These are phyloP conservation scores for Muraenolepis orangiensis DNA, from an alignment of 2,797 vertebrate species.

Conservation along the genomic window DNA sequence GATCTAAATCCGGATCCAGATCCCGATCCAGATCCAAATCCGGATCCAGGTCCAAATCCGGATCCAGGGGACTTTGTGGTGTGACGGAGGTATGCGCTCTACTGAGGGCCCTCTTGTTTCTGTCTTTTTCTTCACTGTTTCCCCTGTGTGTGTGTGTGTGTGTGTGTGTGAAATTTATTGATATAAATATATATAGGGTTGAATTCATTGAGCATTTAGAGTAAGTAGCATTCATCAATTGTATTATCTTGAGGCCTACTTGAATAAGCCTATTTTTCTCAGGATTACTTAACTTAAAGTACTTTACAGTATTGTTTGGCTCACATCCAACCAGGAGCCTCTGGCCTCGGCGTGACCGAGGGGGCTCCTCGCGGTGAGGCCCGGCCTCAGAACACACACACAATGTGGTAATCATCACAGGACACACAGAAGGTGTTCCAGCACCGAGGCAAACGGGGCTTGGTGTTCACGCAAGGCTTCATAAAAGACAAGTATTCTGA, in stretches of 20 bases:
- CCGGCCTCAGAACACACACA: not conserved
- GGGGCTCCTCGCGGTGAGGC: not conserved
- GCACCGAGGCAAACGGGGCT: slow-evolving; percentile 37
- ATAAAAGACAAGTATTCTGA: not conserved
- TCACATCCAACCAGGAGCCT: not conserved
- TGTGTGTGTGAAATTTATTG: not conserved
- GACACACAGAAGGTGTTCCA: slow-evolving; percentile 9
- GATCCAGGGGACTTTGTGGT: too few relatives aligned
- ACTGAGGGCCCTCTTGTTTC: too few relatives aligned
- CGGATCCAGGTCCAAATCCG: too few relatives aligned
- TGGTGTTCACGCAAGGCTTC: slow-evolving; percentile 15
- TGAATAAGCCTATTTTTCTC: not conserved
- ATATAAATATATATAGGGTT: too few relatives aligned
- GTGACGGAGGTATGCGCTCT: too few relatives aligned
- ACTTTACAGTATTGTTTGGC: not conserved
- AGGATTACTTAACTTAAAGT: not conserved
- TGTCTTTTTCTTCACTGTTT: too few relatives aligned
- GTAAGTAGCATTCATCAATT: not conserved
- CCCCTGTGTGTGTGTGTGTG: too few relatives aligned
- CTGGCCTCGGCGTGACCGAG: not conserved
- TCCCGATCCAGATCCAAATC: too few relatives aligned
- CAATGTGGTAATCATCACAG: slow-evolving; percentile 10
- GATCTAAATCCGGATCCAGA: too few relatives aligned
- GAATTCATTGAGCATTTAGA: not conserved
- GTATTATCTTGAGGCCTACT: not conserved